A percentile compares a stretch with the other conserved stretches of the same genome.
phyloP scores from a whole-genome alignment of 2,888 invertebrate genomes.

The Notodonta dromedarius region DNA sequence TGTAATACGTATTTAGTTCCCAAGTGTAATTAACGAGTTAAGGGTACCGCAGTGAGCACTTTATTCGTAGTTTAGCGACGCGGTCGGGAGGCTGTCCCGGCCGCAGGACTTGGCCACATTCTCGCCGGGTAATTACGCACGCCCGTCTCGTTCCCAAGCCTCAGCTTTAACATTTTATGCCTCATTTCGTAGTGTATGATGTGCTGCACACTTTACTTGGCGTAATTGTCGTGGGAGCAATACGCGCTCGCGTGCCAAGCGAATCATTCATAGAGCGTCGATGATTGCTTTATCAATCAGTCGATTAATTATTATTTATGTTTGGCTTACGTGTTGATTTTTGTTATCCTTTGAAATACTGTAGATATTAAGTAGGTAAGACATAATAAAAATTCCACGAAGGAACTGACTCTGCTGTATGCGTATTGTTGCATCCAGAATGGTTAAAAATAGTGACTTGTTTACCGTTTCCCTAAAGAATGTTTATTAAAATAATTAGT shows the following conservation, averaged over 20 bases:
- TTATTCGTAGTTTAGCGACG: slow-evolving; percentile 74
- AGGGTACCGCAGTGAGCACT: slow-evolving; percentile 68
- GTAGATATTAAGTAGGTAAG: no score
- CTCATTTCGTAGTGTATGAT: slow-evolving; percentile 79
- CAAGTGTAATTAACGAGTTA: slow-evolving; percentile 75
- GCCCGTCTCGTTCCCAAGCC: slow-evolving; percentile 76
- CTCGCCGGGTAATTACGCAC: slow-evolving; percentile 80
- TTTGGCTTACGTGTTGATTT: background rate
- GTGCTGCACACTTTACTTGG: slow-evolving; percentile 75
- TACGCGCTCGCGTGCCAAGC: slow-evolving; percentile 60
- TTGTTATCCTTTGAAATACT: background rate
- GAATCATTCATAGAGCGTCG: slow-evolving; percentile 52
- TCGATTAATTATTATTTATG: background rate
- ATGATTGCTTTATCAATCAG: slow-evolving; percentile 41
- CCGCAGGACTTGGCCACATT: slow-evolving; percentile 77
- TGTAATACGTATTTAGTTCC: slow-evolving; percentile 66
- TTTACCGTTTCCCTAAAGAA: slow-evolving; percentile 8
- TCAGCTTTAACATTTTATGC: slow-evolving; percentile 77
- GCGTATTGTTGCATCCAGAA: background rate
- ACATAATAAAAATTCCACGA: no score
- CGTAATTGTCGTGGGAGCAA: slow-evolving; percentile 78
- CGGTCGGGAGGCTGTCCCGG: slow-evolving; percentile 61
- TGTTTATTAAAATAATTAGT: slow-evolving; percentile 30
- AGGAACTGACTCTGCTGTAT: background rate
- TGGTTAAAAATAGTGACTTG: background rate